A percentile compares a stretch with the other conserved stretches of the same genome.
Conservation (phyloP, 2,888 invertebrate species). For the Biston stratarius region DNA sequence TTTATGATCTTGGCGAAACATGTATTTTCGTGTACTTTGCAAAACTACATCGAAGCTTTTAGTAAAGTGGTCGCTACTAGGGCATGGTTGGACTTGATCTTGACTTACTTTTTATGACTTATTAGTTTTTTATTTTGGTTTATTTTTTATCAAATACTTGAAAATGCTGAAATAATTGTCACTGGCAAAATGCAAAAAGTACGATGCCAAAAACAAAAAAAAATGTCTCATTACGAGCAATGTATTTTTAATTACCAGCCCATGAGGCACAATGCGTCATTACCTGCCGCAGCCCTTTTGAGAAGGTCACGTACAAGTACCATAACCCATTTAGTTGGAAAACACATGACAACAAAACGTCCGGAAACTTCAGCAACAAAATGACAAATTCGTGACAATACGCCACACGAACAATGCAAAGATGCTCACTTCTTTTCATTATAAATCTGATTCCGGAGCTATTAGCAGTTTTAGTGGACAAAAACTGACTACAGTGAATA, state of each 20-base stretch:
- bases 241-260: neutral
- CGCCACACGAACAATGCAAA: constrained; percentile 27
- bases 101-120: no score
- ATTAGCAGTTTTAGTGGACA: constrained; percentile 24
- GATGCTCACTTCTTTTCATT: constrained; percentile 29
- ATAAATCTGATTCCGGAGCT: constrained; percentile 34
- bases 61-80: no score
- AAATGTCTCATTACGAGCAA: neutral
- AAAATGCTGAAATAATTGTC: no score
- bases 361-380: constrained; percentile 28
- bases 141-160: no score
- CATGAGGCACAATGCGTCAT: neutral
- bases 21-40: no score
- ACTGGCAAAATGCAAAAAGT: neutral
- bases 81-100: no score
- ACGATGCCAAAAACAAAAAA: neutral
- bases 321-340: neutral
- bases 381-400: constrained; percentile 41
- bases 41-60: no score
- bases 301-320: neutral
- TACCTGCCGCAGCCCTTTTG: neutral
- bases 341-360: constrained; percentile 3
- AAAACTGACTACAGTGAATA: constrained; percentile 28
- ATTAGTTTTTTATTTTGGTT: no score
- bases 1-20: no score